Percentiles rank a stretch among this genome's conserved stretches.
Evolutionary conservation across 2,797 vertebrate genomes (phyloP).

Genomic region (Cryptoprocta ferox): DNA sequence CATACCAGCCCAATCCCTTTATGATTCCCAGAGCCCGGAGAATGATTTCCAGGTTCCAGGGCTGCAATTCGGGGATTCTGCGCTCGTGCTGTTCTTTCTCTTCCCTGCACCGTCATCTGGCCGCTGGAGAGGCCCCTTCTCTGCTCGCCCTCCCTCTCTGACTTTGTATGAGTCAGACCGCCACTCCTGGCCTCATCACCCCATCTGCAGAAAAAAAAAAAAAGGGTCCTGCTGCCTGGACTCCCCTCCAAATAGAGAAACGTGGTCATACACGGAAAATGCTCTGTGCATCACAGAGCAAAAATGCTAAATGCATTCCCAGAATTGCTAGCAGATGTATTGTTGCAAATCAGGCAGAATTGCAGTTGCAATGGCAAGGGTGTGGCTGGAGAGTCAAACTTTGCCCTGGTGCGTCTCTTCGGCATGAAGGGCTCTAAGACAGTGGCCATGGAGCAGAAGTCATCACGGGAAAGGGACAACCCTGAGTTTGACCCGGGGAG

Average conservation of each 20-base stretch:
- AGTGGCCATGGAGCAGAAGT: neutral
- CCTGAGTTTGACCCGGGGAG: neutral
- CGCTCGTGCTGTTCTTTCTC: neutral
- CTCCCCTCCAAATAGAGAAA: neutral
- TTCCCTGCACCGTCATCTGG: neutral
- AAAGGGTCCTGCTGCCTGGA: neutral
- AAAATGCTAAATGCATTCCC: neutral
- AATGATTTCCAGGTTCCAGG: neutral
- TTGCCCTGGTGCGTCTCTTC: neutral
- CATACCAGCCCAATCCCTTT: neutral
- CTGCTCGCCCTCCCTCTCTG: neutral
- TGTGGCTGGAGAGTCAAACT: neutral
- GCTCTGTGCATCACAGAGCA: neutral
- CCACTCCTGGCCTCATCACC: neutral
- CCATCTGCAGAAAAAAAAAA: neutral
- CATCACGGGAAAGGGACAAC: neutral
- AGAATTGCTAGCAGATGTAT: constrained; percentile 27
- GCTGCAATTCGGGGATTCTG: rapidly evolving
- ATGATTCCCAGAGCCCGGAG: neutral
- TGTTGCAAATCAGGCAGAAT: neutral
- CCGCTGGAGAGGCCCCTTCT: neutral
- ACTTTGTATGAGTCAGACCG: neutral
- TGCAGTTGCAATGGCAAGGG: neutral
- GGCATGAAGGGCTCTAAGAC: neutral
- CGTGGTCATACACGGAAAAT: neutral